Conservation (phyloP, 2,888 invertebrate genomes). For the Therioaphis trifolii region DNA sequence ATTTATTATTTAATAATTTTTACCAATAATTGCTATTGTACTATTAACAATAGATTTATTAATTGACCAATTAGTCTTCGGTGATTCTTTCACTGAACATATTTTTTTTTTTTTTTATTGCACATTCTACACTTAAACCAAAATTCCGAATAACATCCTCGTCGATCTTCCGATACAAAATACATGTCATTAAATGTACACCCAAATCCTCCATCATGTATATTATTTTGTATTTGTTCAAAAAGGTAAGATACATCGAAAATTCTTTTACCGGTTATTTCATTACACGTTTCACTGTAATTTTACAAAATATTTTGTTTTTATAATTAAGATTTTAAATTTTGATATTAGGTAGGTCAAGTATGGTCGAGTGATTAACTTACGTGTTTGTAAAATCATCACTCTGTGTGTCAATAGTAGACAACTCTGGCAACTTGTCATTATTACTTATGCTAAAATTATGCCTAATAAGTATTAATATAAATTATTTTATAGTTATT, state of each 20-base stretch:
- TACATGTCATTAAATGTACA: conserved; percentile 4
- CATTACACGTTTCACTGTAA: background rate
- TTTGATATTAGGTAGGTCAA: no score
- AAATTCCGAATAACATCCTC: conserved; percentile 22
- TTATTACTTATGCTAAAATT: no score
- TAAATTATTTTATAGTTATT: no score
- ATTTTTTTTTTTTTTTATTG: conserved; percentile 19
- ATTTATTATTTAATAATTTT: no score
- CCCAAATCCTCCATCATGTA: background rate
- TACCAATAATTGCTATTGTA: conserved; percentile 6
- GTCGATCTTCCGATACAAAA: conserved; percentile 3
- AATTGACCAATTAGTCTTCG: conserved; percentile 8
- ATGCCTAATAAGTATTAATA: no score
- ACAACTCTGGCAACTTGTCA: no score
- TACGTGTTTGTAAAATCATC: no score
- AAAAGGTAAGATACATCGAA: background rate
- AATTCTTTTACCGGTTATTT: background rate
- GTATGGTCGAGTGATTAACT: no score
- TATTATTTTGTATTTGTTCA: conserved; percentile 24
- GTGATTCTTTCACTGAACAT: conserved; percentile 7
- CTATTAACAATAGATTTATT: background rate
- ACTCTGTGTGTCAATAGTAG: no score
- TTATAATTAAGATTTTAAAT: no score
- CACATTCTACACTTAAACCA: conserved; percentile 27
- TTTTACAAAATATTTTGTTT: background rate